Evolutionary conservation across 2,797 vertebrate species (phyloP).

Genomic region (Buceros bicornis): DNA sequence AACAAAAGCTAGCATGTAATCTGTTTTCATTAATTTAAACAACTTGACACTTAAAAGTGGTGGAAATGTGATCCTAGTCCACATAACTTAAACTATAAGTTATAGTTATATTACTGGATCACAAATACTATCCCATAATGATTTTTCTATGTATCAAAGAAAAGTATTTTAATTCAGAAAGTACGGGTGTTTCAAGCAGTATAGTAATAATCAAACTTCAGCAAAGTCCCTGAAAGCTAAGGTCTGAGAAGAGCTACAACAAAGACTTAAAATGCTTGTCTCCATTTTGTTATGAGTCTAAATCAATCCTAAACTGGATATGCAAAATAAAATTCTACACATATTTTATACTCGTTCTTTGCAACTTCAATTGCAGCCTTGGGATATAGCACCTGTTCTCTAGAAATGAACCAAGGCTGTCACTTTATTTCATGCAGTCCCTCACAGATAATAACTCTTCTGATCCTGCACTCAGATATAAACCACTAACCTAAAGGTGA

Average conservation of each 20-base stretch:
- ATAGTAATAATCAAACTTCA: background rate
- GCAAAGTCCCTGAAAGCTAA: background rate
- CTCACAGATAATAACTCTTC: background rate
- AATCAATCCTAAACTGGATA: background rate
- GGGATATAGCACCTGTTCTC: background rate
- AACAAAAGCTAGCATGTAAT: background rate
- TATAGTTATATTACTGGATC: background rate
- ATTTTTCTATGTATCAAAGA: background rate
- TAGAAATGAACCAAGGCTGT: background rate
- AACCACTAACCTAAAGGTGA: background rate
- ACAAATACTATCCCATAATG: background rate
- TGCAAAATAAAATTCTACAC: background rate
- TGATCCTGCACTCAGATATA: background rate
- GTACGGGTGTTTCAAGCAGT: background rate
- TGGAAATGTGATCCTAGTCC: background rate
- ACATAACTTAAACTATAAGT: background rate
- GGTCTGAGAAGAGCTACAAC: background rate
- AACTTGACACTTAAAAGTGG: background rate
- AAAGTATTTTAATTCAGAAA: background rate
- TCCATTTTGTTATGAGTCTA: background rate
- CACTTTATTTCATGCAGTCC: background rate
- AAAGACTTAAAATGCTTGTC: background rate
- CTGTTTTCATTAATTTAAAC: background rate
- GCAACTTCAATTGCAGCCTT: background rate
- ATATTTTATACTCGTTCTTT: background rate